Evolutionary conservation across 2,888 invertebrate genomes (phyloP).

Genomic region (Protonemura montana): DNA sequence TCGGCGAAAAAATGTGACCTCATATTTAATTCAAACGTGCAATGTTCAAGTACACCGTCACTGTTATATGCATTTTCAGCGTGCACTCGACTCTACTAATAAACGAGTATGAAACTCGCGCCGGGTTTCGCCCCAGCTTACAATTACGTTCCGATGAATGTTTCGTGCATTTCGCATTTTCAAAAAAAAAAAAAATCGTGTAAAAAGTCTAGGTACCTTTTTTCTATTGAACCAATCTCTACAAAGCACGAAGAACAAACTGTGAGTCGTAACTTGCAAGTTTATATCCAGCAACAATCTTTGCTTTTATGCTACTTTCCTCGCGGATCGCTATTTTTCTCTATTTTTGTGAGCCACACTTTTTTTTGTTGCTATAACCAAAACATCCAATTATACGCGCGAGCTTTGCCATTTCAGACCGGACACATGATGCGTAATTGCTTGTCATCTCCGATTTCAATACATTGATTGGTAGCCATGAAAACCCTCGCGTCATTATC

Average conservation of each 20-base stretch:
- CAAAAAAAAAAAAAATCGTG: neutral
- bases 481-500: neutral
- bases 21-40: neutral
- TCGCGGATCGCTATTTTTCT: neutral
- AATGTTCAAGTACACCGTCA: neutral
- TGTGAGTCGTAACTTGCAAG: neutral
- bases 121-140: neutral
- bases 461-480: slow-evolving; percentile 10
- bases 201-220: neutral
- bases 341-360: neutral
- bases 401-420: neutral
- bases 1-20: neutral
- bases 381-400: slow-evolving; percentile 19
- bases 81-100: neutral
- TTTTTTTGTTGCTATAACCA: neutral
- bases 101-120: neutral
- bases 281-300: neutral
- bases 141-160: neutral
- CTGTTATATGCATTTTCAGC: neutral
- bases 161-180: neutral
- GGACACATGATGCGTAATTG: slow-evolving; percentile 13
- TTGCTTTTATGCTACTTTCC: neutral
- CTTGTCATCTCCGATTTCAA: slow-evolving; percentile 21
- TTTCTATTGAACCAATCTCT: neutral
- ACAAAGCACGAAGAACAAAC: neutral